Percentiles rank a stretch among this genome's conserved stretches.
These are phyloP conservation scores for Anolis apletophallus DNA, from an alignment of 2,797 vertebrate genomes.

Conservation along the genomic window DNA sequence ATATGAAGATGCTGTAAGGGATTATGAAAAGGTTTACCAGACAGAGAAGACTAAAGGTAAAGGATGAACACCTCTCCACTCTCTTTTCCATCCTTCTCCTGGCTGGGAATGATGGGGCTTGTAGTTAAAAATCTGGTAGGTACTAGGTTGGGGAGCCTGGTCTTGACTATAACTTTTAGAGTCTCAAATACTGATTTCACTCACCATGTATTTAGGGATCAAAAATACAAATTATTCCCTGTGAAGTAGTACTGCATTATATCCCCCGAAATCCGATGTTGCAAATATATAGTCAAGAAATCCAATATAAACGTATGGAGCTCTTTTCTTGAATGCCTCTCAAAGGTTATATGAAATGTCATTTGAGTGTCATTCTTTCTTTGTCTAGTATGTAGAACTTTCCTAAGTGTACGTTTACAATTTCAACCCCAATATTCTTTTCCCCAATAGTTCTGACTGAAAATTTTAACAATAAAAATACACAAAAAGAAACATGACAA, in stretches of 20 bases:
- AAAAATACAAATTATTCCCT: no score
- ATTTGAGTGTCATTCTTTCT: neutral
- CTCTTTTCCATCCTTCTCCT: neutral
- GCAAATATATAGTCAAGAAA: neutral
- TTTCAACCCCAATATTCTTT: neutral
- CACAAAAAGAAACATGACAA: no score
- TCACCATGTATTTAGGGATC: neutral
- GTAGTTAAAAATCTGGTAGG: neutral
- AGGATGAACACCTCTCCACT: neutral
- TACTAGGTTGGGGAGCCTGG: neutral
- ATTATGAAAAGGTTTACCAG: conserved; percentile 98
- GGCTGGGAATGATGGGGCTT: neutral
- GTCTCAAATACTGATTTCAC: neutral
- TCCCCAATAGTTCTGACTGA: conserved; percentile 83
- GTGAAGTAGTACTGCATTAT: neutral
- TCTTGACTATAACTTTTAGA: neutral
- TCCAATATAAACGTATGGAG: neutral
- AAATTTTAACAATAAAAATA: no score
- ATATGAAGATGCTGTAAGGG: conserved; percentile 95
- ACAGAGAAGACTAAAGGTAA: conserved; percentile 98
- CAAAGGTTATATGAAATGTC: neutral
- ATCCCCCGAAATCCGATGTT: neutral
- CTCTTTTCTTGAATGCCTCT: neutral
- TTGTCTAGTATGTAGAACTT: neutral
- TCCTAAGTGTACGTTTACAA: neutral